A percentile compares a stretch with the other conserved stretches of the same genome.
Conservation (phyloP, 2,113 vertebrate species). For the Donacobius atricapilla region DNA sequence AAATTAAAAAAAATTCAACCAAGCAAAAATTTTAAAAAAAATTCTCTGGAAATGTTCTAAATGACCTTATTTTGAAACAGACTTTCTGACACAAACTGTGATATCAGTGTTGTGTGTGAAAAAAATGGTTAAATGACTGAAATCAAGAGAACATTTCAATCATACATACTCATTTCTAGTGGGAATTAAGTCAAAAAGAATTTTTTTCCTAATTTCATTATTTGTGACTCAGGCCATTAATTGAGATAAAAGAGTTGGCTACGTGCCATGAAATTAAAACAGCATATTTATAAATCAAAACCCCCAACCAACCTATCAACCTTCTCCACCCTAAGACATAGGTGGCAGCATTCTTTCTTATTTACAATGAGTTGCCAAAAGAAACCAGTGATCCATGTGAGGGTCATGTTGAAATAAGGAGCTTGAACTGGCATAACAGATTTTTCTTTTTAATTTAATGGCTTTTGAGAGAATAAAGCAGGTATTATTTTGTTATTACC, state of each 20-base stretch:
- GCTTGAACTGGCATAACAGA: neutral
- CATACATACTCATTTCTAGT: neutral
- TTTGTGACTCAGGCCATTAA: neutral
- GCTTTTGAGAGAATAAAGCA: neutral
- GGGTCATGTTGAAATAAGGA: neutral
- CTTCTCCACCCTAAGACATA: neutral
- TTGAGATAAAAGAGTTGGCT: neutral
- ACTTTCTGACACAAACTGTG: neutral
- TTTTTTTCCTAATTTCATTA: neutral
- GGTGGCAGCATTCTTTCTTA: neutral
- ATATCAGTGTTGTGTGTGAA: neutral
- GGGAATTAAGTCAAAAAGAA: neutral
- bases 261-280: fast-evolving
- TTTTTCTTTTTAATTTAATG: neutral
- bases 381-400: neutral
- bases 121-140: neutral
- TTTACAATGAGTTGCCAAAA: neutral
- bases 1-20: neutral
- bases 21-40: neutral
- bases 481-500: neutral
- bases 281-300: neutral
- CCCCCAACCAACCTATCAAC: fast-evolving
- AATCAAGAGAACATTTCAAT: neutral
- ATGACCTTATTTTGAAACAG: neutral
- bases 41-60: neutral